Conservation (phyloP, 2,888 invertebrate genomes). For the Drosophila quasianomalipes region DNA sequence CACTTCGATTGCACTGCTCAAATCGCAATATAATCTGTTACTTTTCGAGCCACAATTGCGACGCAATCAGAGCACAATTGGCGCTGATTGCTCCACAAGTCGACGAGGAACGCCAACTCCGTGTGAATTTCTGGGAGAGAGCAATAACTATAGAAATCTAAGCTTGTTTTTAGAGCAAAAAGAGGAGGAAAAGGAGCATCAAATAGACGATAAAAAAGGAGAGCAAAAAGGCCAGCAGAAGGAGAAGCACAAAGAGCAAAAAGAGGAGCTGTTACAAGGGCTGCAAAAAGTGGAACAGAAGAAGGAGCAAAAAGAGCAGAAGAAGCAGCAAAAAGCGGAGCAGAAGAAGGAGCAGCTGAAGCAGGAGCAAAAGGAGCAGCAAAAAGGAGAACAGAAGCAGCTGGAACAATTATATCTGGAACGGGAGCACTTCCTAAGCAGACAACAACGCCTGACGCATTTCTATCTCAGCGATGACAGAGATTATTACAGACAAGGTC, state of each 20-base stretch:
- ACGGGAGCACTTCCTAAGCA: neutral
- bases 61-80: neutral
- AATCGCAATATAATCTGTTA: constrained; percentile 12
- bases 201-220: neutral
- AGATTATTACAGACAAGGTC: neutral
- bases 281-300: neutral
- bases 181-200: neutral
- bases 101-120: constrained; percentile 28
- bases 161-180: neutral
- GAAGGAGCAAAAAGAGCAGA: neutral
- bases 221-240: neutral
- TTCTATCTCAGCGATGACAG: neutral
- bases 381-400: neutral
- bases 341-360: neutral
- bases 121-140: constrained; percentile 7
- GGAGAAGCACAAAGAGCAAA: neutral
- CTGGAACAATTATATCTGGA: neutral
- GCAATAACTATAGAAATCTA: constrained; percentile 1
- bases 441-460: neutral
- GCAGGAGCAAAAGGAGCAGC: neutral
- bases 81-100: neutral
- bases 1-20: neutral
- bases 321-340: neutral
- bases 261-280: neutral
- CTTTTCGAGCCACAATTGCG: constrained; percentile 16